These are phyloP conservation scores for Ochotona curzoniae DNA, from an alignment of 2,113 vertebrate species.

Conservation along the genomic window DNA sequence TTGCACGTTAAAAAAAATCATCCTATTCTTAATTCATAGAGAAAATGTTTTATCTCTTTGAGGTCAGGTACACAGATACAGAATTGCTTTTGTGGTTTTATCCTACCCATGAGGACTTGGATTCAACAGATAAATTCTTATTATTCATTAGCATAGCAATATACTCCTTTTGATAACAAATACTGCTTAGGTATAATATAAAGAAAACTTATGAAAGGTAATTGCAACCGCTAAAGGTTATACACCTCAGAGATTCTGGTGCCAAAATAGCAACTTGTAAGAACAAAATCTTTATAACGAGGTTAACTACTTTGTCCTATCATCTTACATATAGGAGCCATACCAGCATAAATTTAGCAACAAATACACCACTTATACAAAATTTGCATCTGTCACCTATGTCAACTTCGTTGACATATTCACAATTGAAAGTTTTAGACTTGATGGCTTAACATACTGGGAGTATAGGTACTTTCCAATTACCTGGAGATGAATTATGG, in stretches of 20 bases:
- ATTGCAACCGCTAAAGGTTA: constrained; percentile 36
- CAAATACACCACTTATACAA: no score
- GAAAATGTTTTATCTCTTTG: not conserved
- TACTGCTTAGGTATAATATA: not conserved
- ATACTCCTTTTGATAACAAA: not conserved
- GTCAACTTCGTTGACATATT: no score
- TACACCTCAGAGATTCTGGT: not conserved
- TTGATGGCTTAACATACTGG: not conserved
- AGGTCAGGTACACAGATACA: constrained; percentile 30
- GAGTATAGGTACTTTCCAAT: not conserved
- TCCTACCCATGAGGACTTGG: not conserved
- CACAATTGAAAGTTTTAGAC: no score
- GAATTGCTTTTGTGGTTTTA: constrained; percentile 31
- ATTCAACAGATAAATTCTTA: constrained; percentile 32
- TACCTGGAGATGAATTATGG: constrained; percentile 33
- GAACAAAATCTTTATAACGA: not conserved
- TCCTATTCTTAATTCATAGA: not conserved
- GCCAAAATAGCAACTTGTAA: constrained; percentile 40
- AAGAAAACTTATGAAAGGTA: constrained; percentile 46
- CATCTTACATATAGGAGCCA: no score
- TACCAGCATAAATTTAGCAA: no score
- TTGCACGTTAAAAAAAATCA: not conserved
- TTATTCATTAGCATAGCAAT: constrained; percentile 4
- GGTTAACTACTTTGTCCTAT: no score
- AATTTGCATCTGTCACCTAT: no score